phyloP scores from a whole-genome alignment of 2,113 vertebrate genomes.

The Oreochromis niloticus region DNA sequence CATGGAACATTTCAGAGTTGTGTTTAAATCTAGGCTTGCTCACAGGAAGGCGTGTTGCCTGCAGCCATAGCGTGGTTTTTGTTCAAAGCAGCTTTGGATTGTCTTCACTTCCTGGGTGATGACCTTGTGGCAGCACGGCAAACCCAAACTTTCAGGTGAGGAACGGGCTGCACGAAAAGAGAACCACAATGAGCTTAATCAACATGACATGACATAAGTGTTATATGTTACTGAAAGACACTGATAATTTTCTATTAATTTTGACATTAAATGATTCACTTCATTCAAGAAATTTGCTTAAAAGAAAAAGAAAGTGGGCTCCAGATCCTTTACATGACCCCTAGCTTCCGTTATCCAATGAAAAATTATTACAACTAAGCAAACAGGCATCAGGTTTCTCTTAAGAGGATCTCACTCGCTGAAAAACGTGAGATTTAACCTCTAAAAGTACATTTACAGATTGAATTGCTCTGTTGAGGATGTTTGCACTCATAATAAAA shows the following conservation, averaged over 20 bases:
- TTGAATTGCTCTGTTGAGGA: accelerated
- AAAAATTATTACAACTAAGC: not conserved
- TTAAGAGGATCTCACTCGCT: not conserved
- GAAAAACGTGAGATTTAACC: accelerated
- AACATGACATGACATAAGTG: accelerated
- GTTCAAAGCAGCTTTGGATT: not conserved
- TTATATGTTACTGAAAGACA: accelerated
- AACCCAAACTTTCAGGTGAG: accelerated
- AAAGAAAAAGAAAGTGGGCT: not conserved
- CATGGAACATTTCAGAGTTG: accelerated
- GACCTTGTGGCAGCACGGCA: accelerated
- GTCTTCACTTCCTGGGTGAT: not conserved
- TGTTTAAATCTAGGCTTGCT: not conserved
- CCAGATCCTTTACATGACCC: not conserved
- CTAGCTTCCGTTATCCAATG: accelerated
- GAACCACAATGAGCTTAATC: not conserved
- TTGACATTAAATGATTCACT: accelerated
- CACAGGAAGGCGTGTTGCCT: not conserved
- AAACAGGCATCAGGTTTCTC: accelerated
- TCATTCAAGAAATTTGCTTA: accelerated
- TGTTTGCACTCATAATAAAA: not conserved
- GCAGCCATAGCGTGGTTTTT: not conserved
- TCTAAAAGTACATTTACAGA: not conserved
- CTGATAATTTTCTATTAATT: accelerated
- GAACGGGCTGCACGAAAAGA: not conserved